Conservation (phyloP, 2,888 invertebrate species). For the Dorcus parallelipipedus region DNA sequence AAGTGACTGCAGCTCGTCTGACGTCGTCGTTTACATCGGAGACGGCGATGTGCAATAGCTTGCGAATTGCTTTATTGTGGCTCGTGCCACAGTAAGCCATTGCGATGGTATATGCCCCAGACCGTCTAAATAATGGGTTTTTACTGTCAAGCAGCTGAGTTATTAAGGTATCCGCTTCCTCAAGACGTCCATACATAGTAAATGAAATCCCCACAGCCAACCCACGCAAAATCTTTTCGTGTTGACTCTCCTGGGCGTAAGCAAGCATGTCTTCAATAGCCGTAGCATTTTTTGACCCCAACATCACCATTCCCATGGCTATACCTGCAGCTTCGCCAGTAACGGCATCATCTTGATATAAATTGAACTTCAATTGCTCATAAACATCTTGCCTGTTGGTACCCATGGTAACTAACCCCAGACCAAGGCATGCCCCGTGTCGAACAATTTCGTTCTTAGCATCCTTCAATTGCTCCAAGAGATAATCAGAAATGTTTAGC, state of each 20-base stretch:
- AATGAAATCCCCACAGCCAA: slow-evolving; percentile 92
- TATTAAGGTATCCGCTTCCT: slow-evolving; percentile 88
- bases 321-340: slow-evolving; percentile 96
- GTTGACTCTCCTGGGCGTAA: slow-evolving; percentile 89
- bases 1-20: slow-evolving; percentile 92
- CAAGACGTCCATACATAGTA: slow-evolving; percentile 89
- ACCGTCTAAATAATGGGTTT: slow-evolving; percentile 84
- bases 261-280: slow-evolving; percentile 81
- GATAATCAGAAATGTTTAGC: slow-evolving; percentile 85
- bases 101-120: slow-evolving; percentile 92
- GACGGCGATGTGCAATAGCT: slow-evolving; percentile 88
- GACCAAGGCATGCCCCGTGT: slow-evolving; percentile 93
- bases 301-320: slow-evolving; percentile 96
- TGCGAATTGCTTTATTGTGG: slow-evolving; percentile 89
- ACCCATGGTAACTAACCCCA: slow-evolving; percentile 94
- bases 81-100: slow-evolving; percentile 97
- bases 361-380: slow-evolving; percentile 87
- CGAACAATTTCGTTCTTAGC: slow-evolving; percentile 89
- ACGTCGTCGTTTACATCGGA: slow-evolving; percentile 70
- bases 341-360: slow-evolving; percentile 95
- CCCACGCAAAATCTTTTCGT: slow-evolving; percentile 93
- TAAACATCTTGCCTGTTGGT: slow-evolving; percentile 89
- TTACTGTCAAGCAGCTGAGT: slow-evolving; percentile 82
- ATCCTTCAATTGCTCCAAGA: slow-evolving; percentile 86
- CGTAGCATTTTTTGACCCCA: slow-evolving; percentile 81